These are phyloP conservation scores for Xerus inauris DNA, from an alignment of 2,113 vertebrate genomes.

Conservation along the genomic window DNA sequence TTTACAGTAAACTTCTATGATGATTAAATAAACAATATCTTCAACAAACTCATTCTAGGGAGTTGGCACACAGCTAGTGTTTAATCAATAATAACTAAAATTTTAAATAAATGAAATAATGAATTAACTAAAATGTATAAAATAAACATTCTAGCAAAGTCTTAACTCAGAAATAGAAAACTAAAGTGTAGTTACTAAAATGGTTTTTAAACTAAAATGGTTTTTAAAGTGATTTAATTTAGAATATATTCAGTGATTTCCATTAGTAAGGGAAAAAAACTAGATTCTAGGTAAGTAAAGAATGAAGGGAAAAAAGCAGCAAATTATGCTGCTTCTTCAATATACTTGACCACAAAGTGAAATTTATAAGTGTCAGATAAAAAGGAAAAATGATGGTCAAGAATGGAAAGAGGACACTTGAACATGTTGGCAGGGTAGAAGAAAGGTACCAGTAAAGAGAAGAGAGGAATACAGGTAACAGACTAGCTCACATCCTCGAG, in stretches of 20 bases:
- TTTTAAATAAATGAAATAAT: neutral
- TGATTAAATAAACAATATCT: neutral
- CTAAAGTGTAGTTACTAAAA: neutral
- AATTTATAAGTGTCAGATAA: neutral
- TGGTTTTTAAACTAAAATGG: neutral
- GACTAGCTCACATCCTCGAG: neutral
- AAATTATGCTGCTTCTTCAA: neutral
- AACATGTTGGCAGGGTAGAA: neutral
- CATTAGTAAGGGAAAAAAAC: neutral
- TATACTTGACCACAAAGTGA: neutral
- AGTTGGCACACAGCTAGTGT: neutral
- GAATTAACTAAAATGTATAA: neutral
- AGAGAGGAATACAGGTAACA: neutral
- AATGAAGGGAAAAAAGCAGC: neutral
- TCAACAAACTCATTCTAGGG: neutral
- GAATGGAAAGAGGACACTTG: neutral
- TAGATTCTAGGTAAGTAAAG: neutral
- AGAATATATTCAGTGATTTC: neutral
- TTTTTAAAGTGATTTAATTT: neutral
- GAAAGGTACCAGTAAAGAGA: neutral
- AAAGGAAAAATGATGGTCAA: neutral
- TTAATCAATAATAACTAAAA: neutral
- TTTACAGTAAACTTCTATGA: neutral
- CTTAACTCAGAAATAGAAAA: neutral
- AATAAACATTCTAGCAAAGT: neutral